Evolutionary conservation across 2,888 invertebrate species (phyloP).

Genomic region (Agriopis marginaria): DNA sequence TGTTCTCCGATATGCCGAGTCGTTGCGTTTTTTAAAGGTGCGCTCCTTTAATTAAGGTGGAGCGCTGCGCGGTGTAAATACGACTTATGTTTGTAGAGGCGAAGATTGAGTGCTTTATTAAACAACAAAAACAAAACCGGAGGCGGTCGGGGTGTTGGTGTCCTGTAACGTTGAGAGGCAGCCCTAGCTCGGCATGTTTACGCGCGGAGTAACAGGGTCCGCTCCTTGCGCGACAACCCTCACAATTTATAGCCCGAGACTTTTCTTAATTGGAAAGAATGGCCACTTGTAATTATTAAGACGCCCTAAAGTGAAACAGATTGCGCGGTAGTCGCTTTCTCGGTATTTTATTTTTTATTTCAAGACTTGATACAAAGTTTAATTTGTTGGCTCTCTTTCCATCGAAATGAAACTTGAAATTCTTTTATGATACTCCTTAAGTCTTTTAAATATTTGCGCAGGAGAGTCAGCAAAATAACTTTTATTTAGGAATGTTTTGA

Average conservation of each 20-base stretch:
- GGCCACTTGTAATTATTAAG: constrained; percentile 87
- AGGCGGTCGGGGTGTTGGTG: constrained; percentile 40
- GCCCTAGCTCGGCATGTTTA: constrained; percentile 77
- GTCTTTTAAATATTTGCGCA: constrained; percentile 27
- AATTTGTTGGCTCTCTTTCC: constrained; percentile 56
- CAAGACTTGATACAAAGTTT: constrained; percentile 61
- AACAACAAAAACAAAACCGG: constrained; percentile 70
- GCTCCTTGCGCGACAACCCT: constrained; percentile 73
- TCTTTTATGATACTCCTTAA: constrained; percentile 37
- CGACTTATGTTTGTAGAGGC: constrained; percentile 69
- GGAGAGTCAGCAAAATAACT: constrained; percentile 6
- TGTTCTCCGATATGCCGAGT: constrained; percentile 77
- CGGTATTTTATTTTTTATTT: constrained; percentile 68
- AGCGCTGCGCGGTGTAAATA: constrained; percentile 68
- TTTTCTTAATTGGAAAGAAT: constrained; percentile 86
- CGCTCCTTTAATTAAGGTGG: constrained; percentile 77
- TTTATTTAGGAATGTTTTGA: constrained; percentile 20
- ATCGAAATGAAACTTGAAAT: constrained; percentile 53
- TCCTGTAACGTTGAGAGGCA: constrained; percentile 57
- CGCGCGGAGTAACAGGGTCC: constrained; percentile 70
- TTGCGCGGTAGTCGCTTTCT: constrained; percentile 77
- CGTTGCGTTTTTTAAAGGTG: constrained; percentile 73
- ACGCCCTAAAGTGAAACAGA: constrained; percentile 86
- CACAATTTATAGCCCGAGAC: constrained; percentile 84
- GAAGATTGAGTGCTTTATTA: constrained; percentile 74